Percentiles rank a stretch among this genome's conserved stretches.
These are phyloP conservation scores for Coronaproctus castanopsis DNA, from an alignment of 2,888 invertebrate species.

Conservation along the genomic window DNA sequence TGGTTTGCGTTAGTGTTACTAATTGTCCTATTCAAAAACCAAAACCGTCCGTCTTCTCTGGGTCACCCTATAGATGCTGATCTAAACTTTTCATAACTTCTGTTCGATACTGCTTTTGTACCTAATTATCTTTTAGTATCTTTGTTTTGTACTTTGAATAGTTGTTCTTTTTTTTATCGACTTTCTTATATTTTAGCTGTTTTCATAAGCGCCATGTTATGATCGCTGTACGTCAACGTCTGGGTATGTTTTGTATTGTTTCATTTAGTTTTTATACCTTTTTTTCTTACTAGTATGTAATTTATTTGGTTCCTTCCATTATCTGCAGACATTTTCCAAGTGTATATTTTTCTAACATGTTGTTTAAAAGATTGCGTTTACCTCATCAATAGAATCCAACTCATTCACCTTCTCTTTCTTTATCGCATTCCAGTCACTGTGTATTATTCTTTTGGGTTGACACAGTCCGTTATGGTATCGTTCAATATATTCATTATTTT, in stretches of 20 bases:
- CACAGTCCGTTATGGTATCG: no score
- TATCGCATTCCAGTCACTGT: neutral
- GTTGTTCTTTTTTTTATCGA: neutral
- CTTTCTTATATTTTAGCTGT: neutral
- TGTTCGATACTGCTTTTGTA: neutral
- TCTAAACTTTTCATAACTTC: no score
- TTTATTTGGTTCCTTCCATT: neutral
- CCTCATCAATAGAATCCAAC: neutral
- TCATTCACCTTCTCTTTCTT: neutral
- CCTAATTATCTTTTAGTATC: neutral
- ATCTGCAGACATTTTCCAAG: neutral
- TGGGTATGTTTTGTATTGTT: neutral
- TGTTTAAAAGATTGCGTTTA: neutral
- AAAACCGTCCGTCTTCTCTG: no score
- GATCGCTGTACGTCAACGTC: neutral
- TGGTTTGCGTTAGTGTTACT: no score
- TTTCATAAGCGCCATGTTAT: neutral
- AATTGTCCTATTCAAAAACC: no score
- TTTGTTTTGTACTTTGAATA: neutral
- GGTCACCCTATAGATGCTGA: no score
- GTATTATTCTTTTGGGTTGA: neutral
- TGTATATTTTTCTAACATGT: neutral
- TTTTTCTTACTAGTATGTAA: neutral
- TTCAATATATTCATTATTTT: neutral
- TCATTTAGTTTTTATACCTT: neutral